phyloP scores from a whole-genome alignment of 2,113 vertebrate species.

The Diglossa brunneiventris region DNA sequence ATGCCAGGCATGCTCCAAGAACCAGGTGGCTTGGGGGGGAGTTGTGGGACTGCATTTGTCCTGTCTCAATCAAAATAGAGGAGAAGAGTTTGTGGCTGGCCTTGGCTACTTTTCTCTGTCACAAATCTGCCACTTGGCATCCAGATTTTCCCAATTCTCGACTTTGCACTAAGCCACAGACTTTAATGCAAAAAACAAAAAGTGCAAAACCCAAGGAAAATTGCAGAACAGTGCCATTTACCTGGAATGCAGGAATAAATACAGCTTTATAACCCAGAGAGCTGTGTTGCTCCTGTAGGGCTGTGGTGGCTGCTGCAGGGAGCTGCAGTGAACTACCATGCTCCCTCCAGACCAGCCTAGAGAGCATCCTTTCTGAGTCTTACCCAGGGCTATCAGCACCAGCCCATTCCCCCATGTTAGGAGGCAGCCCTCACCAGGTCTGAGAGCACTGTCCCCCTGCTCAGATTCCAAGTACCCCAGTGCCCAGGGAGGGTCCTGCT shows the following conservation, averaged over 20 bases:
- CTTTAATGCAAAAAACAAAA: neutral
- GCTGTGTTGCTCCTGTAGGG: neutral
- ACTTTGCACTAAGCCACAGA: neutral
- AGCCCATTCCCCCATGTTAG: neutral
- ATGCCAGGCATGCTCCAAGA: neutral
- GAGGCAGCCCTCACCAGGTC: neutral
- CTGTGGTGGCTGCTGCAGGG: rapidly evolving
- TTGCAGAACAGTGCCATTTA: neutral
- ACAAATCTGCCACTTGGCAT: neutral
- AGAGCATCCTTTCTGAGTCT: neutral
- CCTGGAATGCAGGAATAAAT: neutral
- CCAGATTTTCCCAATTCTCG: neutral
- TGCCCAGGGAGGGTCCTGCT: neutral
- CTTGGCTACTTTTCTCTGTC: neutral
- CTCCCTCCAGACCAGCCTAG: neutral
- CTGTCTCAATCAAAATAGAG: neutral
- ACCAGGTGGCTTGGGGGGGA: neutral
- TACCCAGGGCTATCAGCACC: rapidly evolving
- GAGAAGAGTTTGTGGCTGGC: neutral
- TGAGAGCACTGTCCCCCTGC: neutral
- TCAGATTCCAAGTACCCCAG: neutral
- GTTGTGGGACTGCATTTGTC: neutral
- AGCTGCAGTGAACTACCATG: neutral
- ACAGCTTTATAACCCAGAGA: neutral
- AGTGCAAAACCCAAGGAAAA: neutral